These are phyloP conservation scores for Alethe diademata DNA, from an alignment of 2,113 vertebrate species.

Conservation along the genomic window DNA sequence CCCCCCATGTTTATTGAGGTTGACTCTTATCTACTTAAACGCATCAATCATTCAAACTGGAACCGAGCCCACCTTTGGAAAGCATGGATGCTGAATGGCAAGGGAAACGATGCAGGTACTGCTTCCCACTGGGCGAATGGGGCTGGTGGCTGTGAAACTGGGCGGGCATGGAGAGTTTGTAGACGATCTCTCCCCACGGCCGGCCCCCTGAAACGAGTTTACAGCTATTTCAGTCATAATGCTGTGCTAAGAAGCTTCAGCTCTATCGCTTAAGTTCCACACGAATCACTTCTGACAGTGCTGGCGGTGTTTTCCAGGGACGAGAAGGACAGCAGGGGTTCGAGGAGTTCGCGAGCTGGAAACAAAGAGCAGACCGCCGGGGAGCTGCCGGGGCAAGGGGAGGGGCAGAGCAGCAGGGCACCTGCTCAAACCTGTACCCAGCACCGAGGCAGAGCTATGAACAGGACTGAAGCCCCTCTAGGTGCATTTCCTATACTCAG, in stretches of 20 bases:
- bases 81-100: not conserved
- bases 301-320: rapidly evolving
- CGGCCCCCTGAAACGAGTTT: not conserved
- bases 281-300: not conserved
- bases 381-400: rapidly evolving
- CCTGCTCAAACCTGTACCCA: not conserved
- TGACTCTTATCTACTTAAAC: not conserved
- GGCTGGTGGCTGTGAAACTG: not conserved
- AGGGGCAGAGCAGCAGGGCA: not conserved
- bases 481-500: not conserved
- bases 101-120: not conserved
- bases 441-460: not conserved
- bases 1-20: rapidly evolving
- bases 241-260: not conserved
- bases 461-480: not conserved
- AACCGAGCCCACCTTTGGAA: not conserved
- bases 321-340: rapidly evolving
- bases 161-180: rapidly evolving
- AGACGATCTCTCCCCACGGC: rapidly evolving
- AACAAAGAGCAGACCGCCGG: rapidly evolving
- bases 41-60: not conserved
- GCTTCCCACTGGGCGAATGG: not conserved
- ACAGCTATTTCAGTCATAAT: not conserved
- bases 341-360: rapidly evolving
- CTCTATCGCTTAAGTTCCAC: rapidly evolving